These are phyloP conservation scores for Triplophysa siluroides DNA, from an alignment of 2,113 vertebrate genomes.

Conservation along the genomic window DNA sequence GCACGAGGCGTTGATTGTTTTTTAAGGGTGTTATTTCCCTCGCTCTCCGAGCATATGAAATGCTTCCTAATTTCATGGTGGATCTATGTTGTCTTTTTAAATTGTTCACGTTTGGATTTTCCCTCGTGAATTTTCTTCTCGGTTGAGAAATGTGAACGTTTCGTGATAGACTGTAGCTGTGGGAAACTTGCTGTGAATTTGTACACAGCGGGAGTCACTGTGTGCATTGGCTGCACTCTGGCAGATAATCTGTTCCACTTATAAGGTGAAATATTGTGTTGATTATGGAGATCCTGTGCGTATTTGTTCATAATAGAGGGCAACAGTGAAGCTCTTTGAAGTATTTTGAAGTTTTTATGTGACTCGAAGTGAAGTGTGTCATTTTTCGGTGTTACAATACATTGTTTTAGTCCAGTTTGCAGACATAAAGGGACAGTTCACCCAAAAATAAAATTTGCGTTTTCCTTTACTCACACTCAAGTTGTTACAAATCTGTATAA, in stretches of 20 bases:
- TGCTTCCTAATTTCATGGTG: background rate
- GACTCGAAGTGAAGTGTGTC: background rate
- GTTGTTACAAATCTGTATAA: too few species aligned
- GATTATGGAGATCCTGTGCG: slow-evolving; percentile 1
- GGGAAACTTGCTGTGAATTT: slow-evolving; percentile 39
- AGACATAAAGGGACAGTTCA: too few species aligned
- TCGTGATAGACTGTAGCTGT: slow-evolving; percentile 23
- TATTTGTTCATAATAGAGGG: slow-evolving; percentile 27
- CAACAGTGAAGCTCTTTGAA: background rate
- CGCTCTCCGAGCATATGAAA: background rate
- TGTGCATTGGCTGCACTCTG: slow-evolving; percentile 37
- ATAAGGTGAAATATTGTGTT: slow-evolving; percentile 42
- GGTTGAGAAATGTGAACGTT: slow-evolving; percentile 32
- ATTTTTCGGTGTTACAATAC: background rate
- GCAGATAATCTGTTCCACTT: slow-evolving; percentile 41
- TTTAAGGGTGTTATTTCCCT: too few species aligned
- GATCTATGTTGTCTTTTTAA: background rate
- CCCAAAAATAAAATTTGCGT: too few species aligned
- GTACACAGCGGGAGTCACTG: slow-evolving; percentile 19
- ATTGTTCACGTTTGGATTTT: background rate
- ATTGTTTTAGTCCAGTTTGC: background rate
- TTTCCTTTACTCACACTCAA: too few species aligned
- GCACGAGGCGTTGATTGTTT: background rate
- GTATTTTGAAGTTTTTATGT: background rate
- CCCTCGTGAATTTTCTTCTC: background rate